Evolutionary conservation across 2,888 invertebrate genomes (phyloP), one percentile per base, ranked within the genome.

Genomic region (Pheosia gnoma): DNA sequence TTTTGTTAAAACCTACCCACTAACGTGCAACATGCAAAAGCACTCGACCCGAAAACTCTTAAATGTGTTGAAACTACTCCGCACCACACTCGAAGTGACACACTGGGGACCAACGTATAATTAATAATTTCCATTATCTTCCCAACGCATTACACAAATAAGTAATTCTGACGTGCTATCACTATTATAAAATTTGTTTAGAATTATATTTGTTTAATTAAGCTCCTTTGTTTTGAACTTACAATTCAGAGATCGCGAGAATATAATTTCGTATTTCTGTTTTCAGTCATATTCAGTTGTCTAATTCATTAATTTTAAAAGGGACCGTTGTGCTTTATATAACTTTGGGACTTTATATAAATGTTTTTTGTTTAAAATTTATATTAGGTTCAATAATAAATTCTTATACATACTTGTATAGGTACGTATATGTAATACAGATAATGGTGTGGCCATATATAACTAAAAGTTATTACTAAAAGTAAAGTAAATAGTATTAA

Each of bases 1-100:
- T 87, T 88, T 84, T 82, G 83, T 83, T 84, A 82, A 82, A 85
- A 86, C 81, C 81, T 84, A 86, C 81, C 81, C 84, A 80, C 84
- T 86, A 83, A 78, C 82, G 79, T 81, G 84, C 80, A 82, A 88
- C 88, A 88, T 83, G 87, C 83, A 86, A 88, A 88, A 87, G 87
- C 88, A 89, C 89, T 89, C 87, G 82, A 71, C 80, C 80, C 80
- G 80, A 84, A 88, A 87, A 88, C 83, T 80, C 83, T 75, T 72
- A 70, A 82, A 81, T 81, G 78, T 79, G 77, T 77, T 70, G 72
- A 77, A 85, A 87, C 86, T 86, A 86, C 84, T 82, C 79, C 68
- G 70, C 75, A 73, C 70, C 74, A 77, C 75, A 75, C 70, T 68
- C 72, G 75, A 76, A 76, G 67, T 66, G 70, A 65, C 69, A 66